Percentiles rank a stretch among this genome's conserved stretches.
Evolutionary conservation across 1,140 invertebrate genomes (phyloP).

Genomic region (Calephelis nemesis): DNA sequence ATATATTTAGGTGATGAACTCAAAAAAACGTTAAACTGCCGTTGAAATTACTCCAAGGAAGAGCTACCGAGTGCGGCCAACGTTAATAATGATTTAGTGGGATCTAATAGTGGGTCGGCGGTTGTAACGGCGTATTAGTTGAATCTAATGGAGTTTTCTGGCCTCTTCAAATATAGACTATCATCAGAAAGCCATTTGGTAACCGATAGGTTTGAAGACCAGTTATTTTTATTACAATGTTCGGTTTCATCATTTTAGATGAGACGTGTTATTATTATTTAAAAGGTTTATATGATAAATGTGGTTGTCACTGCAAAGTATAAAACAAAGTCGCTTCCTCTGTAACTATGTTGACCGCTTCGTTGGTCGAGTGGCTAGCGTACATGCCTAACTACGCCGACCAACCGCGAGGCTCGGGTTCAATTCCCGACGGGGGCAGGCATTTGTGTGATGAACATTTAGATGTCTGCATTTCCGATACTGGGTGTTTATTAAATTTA

Average conservation of each 20-base stretch:
- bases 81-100: conserved; percentile 13
- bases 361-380: no score
- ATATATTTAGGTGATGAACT: conserved; percentile 1
- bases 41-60: conserved; percentile 5
- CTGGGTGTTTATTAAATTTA: no score
- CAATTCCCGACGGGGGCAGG: no score
- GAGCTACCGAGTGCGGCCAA: background rate
- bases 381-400: no score
- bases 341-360: no score
- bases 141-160: background rate
- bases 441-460: no score
- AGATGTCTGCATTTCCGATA: no score
- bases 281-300: no score
- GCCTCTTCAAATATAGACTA: background rate
- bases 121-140: conserved; percentile 10
- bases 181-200: background rate
- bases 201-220: background rate
- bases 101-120: conserved; percentile 1
- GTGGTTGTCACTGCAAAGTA: no score
- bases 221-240: background rate
- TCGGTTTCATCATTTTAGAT: background rate
- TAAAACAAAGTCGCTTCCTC: no score
- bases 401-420: no score
- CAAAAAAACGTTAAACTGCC: conserved; percentile 7
- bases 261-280: no score